Evolutionary conservation across 1,140 invertebrate species (phyloP), one percentile per base, ranked within the genome.

Genomic region (Euwallacea similis): DNA sequence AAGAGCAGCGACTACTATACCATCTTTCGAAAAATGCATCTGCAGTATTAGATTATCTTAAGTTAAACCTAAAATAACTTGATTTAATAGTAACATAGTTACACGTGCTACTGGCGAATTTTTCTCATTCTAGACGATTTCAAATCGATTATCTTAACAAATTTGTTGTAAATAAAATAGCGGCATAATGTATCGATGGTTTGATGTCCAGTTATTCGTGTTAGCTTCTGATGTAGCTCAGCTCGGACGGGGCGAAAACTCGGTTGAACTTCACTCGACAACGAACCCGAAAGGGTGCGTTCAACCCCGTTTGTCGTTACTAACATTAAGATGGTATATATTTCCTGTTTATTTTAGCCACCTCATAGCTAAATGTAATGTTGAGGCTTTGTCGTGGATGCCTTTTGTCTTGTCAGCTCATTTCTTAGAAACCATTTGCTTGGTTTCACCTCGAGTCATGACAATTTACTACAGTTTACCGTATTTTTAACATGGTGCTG

Each of bases 101-200:
- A 10, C 13, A 58, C 10, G 21, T 33, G 15, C n/a, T 33, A 15
- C 21, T 33, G n/a, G 21, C 50, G 60, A 10, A 50, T 56, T 65
- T 33, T 15, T 69, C 59, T 55, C 47, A 69, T 56, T 43, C 59
- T 56, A 70, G 68, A 56, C 50, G 7, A 70, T 42, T 69, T 55
- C 47, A 65, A 33, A n/a, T 58, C 46, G n/a, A 68, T 62, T 61
- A 66, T 13, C 42, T 60, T 60, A 66, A 73, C 54, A 62, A 74
- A 69, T 71, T 74, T 76, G 74, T 75, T 76, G 75, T 76, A 76
- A 74, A 76, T 76, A 76, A 70, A 69, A 67, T 73, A 73, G 64
- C 74, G 76, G 75, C 76, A 73, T 77, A 66, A 73, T 77, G 73
- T 77, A 77, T 77, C 60, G 70, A 74, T 76, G 74, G 76, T 77